Evolutionary conservation across 2,888 invertebrate genomes (phyloP), one percentile per base, ranked within the genome.

Genomic region (Scrobipalpa costella): DNA sequence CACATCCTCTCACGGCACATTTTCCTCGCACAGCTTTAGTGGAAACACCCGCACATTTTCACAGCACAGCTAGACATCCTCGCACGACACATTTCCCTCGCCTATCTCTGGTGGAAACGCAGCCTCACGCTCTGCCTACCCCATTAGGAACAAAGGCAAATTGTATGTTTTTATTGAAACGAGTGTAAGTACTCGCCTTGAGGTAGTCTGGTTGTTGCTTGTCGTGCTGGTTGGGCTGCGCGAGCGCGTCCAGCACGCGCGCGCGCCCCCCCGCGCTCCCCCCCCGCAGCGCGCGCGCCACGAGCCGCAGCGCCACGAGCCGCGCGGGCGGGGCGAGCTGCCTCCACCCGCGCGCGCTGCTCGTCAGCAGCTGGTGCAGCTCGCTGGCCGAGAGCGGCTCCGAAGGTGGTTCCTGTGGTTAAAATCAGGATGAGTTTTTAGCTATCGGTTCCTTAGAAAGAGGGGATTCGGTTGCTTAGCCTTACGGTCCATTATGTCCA

Each of bases 181-280:
- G n/a, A n/a, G n/a, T n/a, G n/a, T n/a, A n/a, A n/a, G n/a, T n/a
- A n/a, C n/a, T n/a, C n/a, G 70, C 71, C 71, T 73, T 67, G 62
- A 72, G 69, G 11, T 55, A 27, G 63, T 70, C 69, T 8, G 70
- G 69, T 11, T 40, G 57, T 1, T 58, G 57, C 40, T 38, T 36
- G 40, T 58, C 38, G 9, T 13, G 34, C 2, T 15, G 57, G 15
- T 34, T n/a, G 15, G 6, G 8, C 0, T 9, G n/a, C 57, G 15
- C 8, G n/a, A 34, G n/a, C 44, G 66, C 61, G 64, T 50, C 34
- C 49, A 63, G 40, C 62, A 6, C 63, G 27, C 44, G 58, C 33
- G 50, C 52, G 62, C 40, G 62, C 47, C 62, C 57, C 36, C 59
- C 60, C 60, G 61, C 40, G 21, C 49, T 40, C 49, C 15, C 62